Conservation (phyloP, 2,888 invertebrate genomes). For the Tuberolachnus salignus region DNA sequence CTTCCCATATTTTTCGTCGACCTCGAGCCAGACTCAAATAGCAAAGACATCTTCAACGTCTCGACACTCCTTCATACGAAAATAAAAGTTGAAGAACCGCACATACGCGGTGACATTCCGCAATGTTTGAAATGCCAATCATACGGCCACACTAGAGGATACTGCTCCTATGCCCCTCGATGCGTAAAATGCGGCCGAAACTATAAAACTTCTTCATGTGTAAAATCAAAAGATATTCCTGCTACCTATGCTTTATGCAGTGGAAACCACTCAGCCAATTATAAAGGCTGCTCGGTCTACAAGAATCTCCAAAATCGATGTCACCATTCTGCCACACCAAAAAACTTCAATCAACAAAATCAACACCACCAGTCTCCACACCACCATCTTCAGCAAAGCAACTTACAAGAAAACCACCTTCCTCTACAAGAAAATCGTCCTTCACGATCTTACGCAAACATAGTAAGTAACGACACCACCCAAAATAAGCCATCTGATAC, state of each 20-base stretch:
- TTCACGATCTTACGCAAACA: background rate
- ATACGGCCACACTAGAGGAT: background rate
- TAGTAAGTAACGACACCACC: background rate
- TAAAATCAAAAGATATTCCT: no score
- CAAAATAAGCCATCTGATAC: background rate
- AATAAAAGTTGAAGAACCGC: background rate
- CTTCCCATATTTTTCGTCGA: constrained; percentile 20
- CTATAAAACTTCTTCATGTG: no score
- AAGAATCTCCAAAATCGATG: no score
- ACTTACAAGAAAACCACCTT: background rate
- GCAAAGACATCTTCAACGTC: background rate
- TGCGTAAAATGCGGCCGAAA: background rate
- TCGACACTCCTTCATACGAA: background rate
- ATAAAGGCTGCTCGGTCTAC: background rate
- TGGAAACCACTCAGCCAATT: background rate
- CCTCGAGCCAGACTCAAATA: background rate
- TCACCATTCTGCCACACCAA: no score
- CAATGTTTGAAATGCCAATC: background rate
- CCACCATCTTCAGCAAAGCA: background rate
- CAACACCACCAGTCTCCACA: background rate
- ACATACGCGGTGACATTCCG: background rate
- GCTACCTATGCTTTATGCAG: background rate
- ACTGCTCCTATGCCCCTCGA: background rate
- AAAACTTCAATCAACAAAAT: background rate
- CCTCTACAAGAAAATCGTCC: background rate